These are phyloP conservation scores for Panthera tigris DNA, from an alignment of 2,113 vertebrate species.

Conservation along the genomic window DNA sequence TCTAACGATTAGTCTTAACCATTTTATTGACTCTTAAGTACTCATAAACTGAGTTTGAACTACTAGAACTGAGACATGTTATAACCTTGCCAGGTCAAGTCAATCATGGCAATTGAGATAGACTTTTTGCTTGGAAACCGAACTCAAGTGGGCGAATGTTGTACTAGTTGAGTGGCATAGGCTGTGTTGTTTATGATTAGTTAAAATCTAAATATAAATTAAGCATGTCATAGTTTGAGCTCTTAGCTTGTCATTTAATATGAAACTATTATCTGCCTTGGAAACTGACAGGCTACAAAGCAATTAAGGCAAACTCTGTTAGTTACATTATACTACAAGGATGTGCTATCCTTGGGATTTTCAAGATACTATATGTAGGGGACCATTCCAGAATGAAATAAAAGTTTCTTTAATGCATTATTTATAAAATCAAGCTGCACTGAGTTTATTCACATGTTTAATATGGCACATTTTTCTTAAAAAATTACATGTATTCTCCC, in stretches of 20 bases:
- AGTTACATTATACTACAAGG: not conserved
- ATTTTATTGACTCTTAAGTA: constrained; percentile 16
- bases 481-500: not conserved
- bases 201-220: constrained; percentile 12
- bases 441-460: not conserved
- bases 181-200: not conserved
- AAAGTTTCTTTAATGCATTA: not conserved
- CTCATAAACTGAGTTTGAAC: not conserved
- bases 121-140: not conserved
- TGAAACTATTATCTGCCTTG: not conserved
- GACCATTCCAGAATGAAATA: not conserved
- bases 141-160: not conserved
- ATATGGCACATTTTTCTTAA: not conserved
- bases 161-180: not conserved
- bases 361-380: not conserved
- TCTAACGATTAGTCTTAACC: not conserved
- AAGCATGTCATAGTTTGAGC: not conserved
- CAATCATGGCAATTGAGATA: not conserved
- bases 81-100: not conserved
- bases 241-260: not conserved
- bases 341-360: not conserved
- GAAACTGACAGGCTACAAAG: not conserved
- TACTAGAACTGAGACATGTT: not conserved
- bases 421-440: not conserved
- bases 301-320: not conserved